Evolutionary conservation across 2,888 invertebrate genomes (phyloP), one percentile per base, ranked within the genome.

Genomic region (Rhingia rostrata): DNA sequence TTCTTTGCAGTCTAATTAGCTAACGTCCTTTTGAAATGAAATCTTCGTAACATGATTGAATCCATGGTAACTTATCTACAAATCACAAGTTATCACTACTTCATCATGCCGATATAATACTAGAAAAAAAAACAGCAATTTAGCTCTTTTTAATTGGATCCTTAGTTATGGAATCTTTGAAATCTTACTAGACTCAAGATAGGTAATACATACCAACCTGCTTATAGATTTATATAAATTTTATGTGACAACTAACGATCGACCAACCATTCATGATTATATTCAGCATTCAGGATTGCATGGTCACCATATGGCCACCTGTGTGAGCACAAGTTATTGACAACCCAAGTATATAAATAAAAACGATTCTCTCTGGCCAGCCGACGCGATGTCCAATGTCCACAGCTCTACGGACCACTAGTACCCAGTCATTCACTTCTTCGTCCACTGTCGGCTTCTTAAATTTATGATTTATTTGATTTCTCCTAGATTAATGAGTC

Each of bases 391-490:
- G 45, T 61, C 54, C 61, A 60, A 41, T 53, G 37, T 45, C 54
- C 14, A 9, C 12, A 10, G 3, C 43, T 56, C 22, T 10, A 49
- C 12, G 35, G 41, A 53, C 10, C 37, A 10, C 58, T 14, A 14
- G n/a, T 53, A 22, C 69, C 22, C 14, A 43, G 32, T 12, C 53
- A 75, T 58, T 67, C 14, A 75, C 66, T 60, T 12, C 43, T 37
- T 54, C 22, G 56, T 61, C 37, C n/a, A 45, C 37, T 63, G 22
- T 54, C 14, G 41, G 53, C 32, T 72, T 73, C 47, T 58, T 22
- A 73, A 80, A 80, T 73, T 61, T 66, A 67, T 80, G 73, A 73
- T 80, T 80, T 80, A 80, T 73, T 73, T 80, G 66, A 80, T 80
- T 66, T 53, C 54, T 43, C 37, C 53, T 47, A 45, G 61, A 80